Percentiles rank a stretch among this genome's conserved stretches.
Evolutionary conservation across 2,113 vertebrate species (phyloP).

Genomic region (Pungitius pungitius): DNA sequence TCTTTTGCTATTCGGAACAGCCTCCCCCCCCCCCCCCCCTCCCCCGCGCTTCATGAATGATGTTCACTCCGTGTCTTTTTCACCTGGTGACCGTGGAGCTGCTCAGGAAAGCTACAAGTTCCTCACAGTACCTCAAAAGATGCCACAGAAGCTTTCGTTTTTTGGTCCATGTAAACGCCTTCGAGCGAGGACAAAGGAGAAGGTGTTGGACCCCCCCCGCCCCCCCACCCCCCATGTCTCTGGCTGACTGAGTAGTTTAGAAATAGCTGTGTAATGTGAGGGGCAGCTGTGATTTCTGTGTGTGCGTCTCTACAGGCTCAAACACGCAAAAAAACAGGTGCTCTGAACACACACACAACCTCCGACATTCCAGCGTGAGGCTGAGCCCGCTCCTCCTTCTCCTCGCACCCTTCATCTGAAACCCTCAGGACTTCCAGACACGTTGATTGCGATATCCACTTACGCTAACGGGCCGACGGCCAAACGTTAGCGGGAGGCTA

Average conservation of each 20-base stretch:
- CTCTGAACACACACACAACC: conserved; percentile 35
- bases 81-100: no score
- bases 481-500: conserved; percentile 44
- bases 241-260: conserved; percentile 37
- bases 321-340: conserved; percentile 61
- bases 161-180: conserved; percentile 10
- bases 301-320: conserved; percentile 30
- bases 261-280: conserved; percentile 62
- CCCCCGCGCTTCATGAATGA: conserved; percentile 36
- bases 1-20: conserved; percentile 43
- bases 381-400: conserved; percentile 50
- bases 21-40: no score
- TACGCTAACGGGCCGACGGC: conserved; percentile 30
- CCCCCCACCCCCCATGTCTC: conserved; percentile 1
- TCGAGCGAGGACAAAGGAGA: conserved; percentile 12
- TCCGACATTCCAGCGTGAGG: conserved; percentile 59
- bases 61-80: conserved; percentile 23
- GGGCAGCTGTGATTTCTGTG: conserved; percentile 48
- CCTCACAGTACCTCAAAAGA: background rate
- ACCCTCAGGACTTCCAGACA: conserved; percentile 48
- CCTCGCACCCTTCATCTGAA: conserved; percentile 48
- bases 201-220: conserved; percentile 14
- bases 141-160: conserved; percentile 23
- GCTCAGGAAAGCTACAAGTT: background rate
- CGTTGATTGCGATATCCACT: conserved; percentile 57